Conservation (phyloP, 2,113 vertebrate species). For the Rhabdornis inornatus region DNA sequence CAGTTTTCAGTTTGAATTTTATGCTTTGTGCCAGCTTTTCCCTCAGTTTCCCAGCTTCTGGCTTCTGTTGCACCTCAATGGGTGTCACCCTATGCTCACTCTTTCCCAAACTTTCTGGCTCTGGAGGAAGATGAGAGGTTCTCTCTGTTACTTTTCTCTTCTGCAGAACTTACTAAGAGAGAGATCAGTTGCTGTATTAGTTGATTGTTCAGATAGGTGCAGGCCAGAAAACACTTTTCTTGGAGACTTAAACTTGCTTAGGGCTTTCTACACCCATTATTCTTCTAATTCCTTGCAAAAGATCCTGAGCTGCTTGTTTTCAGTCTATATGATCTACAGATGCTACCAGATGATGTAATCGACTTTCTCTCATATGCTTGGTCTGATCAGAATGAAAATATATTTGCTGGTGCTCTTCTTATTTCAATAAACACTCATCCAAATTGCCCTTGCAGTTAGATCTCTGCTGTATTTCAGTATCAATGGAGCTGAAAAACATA, state of each 20-base stretch:
- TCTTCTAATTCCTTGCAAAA: not conserved
- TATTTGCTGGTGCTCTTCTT: not conserved
- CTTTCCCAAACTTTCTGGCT: not conserved
- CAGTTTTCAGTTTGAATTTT: not conserved
- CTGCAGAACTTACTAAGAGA: not conserved
- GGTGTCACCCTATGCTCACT: rapidly evolving
- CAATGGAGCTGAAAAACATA: not conserved
- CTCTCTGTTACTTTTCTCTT: not conserved
- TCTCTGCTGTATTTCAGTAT: not conserved
- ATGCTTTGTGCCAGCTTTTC: not conserved
- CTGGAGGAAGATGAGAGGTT: not conserved
- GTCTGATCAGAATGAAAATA: not conserved
- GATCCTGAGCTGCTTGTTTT: not conserved
- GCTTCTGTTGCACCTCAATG: not conserved
- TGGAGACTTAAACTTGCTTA: not conserved
- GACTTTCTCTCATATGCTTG: not conserved
- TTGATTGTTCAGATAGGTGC: rapidly evolving
- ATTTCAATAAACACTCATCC: not conserved
- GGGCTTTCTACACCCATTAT: not conserved
- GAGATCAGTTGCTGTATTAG: not conserved
- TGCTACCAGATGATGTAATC: not conserved
- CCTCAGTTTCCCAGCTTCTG: not conserved
- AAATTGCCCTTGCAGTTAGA: not conserved
- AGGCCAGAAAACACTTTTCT: not conserved
- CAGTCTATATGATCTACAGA: not conserved